A percentile compares a stretch with the other conserved stretches of the same genome.
These are phyloP conservation scores for Tauraco hartlaubi DNA, from an alignment of 2,797 vertebrate species.

Conservation along the genomic window DNA sequence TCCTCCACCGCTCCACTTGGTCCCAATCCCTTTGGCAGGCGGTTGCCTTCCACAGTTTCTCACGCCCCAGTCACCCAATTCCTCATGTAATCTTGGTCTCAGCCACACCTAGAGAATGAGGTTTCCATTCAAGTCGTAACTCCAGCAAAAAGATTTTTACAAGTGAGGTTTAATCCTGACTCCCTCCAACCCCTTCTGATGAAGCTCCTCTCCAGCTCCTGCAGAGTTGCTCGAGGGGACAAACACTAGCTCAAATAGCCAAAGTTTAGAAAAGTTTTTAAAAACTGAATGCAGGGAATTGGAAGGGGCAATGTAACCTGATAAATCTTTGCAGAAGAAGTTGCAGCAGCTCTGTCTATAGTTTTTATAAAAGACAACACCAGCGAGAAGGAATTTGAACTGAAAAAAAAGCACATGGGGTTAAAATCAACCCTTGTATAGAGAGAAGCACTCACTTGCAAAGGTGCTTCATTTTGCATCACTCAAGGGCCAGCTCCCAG, in stretches of 20 bases:
- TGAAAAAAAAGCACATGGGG: background rate
- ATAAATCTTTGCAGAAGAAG: background rate
- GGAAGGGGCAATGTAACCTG: background rate
- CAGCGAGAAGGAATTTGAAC: background rate
- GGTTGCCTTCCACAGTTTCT: background rate
- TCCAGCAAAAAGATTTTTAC: background rate
- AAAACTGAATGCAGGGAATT: background rate
- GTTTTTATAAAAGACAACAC: background rate
- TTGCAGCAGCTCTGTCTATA: background rate
- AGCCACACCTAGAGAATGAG: background rate
- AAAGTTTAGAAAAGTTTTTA: background rate
- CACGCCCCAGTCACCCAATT: background rate
- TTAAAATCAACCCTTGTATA: background rate
- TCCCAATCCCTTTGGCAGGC: conserved; percentile 1
- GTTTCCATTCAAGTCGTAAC: background rate
- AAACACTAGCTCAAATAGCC: background rate
- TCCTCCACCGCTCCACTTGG: background rate
- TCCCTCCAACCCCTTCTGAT: background rate
- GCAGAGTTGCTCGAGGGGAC: background rate
- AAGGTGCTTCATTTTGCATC: background rate
- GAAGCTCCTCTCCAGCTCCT: background rate
- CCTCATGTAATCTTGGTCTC: background rate
- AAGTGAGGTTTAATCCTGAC: background rate
- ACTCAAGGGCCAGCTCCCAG: background rate
- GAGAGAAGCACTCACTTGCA: background rate